Evolutionary conservation across 2,113 vertebrate species (phyloP).

Genomic region (Sceloporus undulatus): DNA sequence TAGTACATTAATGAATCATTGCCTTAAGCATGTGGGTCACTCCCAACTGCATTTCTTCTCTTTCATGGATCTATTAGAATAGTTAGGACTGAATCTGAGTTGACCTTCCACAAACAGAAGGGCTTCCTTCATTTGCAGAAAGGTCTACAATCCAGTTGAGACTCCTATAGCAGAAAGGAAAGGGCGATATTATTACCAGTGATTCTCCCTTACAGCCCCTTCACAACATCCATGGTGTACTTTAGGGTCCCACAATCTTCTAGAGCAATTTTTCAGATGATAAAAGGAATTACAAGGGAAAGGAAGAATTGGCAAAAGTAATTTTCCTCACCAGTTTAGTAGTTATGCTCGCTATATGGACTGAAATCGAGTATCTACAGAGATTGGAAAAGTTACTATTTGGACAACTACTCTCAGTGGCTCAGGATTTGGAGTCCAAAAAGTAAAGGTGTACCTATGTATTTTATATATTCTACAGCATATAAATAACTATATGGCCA

Average conservation of each 20-base stretch:
- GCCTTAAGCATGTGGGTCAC: not conserved
- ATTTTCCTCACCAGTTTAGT: no score
- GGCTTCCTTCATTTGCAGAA: not conserved
- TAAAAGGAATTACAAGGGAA: not conserved
- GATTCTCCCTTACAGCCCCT: not conserved
- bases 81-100: not conserved
- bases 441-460: no score
- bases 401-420: no score
- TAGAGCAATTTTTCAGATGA: no score
- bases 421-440: no score
- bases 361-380: no score
- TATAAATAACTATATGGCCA: no score
- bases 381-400: no score
- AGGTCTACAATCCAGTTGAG: not conserved
- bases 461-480: no score
- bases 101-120: not conserved
- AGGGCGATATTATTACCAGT: not conserved
- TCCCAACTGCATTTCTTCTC: not conserved
- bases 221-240: not conserved
- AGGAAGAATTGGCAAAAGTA: not conserved
- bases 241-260: not conserved
- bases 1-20: not conserved
- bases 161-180: not conserved
- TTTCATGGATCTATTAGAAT: not conserved
- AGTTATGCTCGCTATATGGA: no score